Evolutionary conservation across 2,113 vertebrate species (phyloP).

Genomic region (Steatornis caripensis): DNA sequence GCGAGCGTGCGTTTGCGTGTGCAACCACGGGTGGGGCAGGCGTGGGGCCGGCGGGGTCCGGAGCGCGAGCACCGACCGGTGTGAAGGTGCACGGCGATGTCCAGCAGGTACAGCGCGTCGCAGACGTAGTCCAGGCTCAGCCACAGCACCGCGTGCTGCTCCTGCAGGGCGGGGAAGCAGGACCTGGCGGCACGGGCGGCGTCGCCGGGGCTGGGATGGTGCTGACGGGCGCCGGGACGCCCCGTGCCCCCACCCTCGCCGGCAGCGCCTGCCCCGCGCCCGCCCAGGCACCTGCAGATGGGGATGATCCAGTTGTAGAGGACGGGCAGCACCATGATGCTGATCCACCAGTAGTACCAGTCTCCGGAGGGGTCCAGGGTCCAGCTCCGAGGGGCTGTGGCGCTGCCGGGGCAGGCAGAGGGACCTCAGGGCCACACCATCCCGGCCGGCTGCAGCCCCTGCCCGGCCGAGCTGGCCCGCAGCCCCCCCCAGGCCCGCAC

Average conservation of each 20-base stretch:
- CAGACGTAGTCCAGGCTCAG: conserved; percentile 81
- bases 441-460: too few relatives aligned
- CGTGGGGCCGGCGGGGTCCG: too few relatives aligned
- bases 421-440: background rate
- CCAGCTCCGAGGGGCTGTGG: background rate
- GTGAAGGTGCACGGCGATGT: conserved; percentile 77
- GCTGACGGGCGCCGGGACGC: rapidly evolving
- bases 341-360: conserved; percentile 86
- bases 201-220: background rate
- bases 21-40: too few relatives aligned
- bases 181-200: conserved; percentile 57
- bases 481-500: background rate
- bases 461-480: too few relatives aligned
- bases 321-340: conserved; percentile 81
- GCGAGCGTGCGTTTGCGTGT: too few relatives aligned
- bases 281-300: conserved; percentile 79
- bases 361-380: conserved; percentile 84
- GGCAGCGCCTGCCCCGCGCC: background rate
- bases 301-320: conserved; percentile 88
- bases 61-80: conserved; percentile 82
- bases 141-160: conserved; percentile 77
- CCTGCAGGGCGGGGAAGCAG: conserved; percentile 81
- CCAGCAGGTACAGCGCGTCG: conserved; percentile 81
- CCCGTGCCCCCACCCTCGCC: background rate
- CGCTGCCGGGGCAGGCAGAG: background rate